A percentile compares a stretch with the other conserved stretches of the same genome.
phyloP scores from a whole-genome alignment of 2,113 vertebrate genomes.

The Catagonus wagneri region DNA sequence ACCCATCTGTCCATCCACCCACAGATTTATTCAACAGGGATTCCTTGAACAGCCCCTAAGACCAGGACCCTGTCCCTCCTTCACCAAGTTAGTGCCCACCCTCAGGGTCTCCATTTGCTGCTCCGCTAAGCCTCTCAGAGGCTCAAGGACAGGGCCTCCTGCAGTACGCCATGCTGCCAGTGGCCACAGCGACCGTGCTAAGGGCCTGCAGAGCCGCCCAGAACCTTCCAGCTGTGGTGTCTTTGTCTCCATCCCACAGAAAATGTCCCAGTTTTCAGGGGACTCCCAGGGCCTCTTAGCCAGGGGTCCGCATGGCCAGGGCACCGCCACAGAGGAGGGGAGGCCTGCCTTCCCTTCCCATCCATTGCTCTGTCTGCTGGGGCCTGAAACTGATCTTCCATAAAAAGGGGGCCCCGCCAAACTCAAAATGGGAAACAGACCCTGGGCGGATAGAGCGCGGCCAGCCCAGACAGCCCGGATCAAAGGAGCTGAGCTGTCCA shows the following conservation, averaged over 20 bases:
- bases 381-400: constrained; percentile 78
- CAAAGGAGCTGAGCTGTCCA: constrained; percentile 80
- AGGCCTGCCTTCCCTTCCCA: constrained; percentile 70
- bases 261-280: neutral
- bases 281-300: neutral
- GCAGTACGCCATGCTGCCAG: rapidly evolving
- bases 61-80: neutral
- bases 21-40: neutral
- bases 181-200: rapidly evolving
- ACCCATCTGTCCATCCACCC: neutral
- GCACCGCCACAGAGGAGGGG: neutral
- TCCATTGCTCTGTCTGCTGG: constrained; percentile 68
- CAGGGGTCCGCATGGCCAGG: neutral
- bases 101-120: too few relatives aligned
- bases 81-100: neutral
- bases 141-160: rapidly evolving
- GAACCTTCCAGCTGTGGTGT: neutral
- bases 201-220: neutral
- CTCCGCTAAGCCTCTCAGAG: neutral
- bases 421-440: constrained; percentile 85
- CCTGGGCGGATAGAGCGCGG: constrained; percentile 44
- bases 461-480: constrained; percentile 77
- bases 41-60: neutral
- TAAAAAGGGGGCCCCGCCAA: constrained; percentile 58
- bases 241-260: neutral